Evolutionary conservation across 2,888 invertebrate genomes (phyloP), one percentile per base, ranked within the genome.

Genomic region (Andrena bicolor): DNA sequence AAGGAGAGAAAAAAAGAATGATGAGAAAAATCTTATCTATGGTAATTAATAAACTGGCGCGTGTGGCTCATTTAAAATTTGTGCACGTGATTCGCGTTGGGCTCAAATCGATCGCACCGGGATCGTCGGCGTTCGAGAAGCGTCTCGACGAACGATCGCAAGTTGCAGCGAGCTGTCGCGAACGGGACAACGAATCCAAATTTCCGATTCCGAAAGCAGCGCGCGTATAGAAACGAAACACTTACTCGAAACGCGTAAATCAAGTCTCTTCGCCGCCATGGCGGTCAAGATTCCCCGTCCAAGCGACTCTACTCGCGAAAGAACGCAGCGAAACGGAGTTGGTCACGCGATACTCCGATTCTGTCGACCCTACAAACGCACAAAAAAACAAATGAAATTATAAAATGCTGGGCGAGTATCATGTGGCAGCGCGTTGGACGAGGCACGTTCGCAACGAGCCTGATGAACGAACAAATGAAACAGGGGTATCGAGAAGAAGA

Each of bases 1-100:
- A 82, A 51, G 28, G 26, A 10, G 41, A 51, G 56, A 35, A 8
- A 5, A 23, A 48, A 48, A 53, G 20, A 32, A 23, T 16, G 61
- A 35, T 28, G 53, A 77, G 84, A 88, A 87, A 90, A 88, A 90
- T 90, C 89, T 89, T 90, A 91, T 91, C 88, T 91, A 90, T 90
- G 88, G 88, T 91, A 90, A 90, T 91, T 86, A 86, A 85, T 84
- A 76, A 82, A 88, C 74, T 82, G 82, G 77, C 71, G 82, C 84
- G 83, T 78, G 71, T 78, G 71, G 83, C 70, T 85, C 77, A 79
- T 82, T 80, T 82, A 72, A 48, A 74, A 76, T 53, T 84, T 76
- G 84, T 65, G 75, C 63, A 82, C 72, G 76, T 73, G 83, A 81
- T 83, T 81, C 77, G 76, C 71, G 84, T 77, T 81, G 84, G 75